Evolutionary conservation across 2,888 invertebrate species (phyloP).

Genomic region (Conchocele bisecta): DNA sequence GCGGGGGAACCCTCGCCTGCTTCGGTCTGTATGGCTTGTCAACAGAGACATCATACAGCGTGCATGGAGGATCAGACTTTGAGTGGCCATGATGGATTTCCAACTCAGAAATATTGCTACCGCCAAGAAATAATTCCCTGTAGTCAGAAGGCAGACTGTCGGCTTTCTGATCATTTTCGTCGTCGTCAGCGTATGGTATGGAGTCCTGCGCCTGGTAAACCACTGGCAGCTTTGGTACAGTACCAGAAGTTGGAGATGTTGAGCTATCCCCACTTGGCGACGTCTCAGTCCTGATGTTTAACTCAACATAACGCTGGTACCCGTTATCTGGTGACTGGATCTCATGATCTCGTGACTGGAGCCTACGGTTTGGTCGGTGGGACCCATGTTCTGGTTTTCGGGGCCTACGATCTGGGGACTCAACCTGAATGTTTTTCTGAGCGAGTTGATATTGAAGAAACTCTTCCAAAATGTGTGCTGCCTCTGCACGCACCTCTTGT

Average conservation of each 20-base stretch:
- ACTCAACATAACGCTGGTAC: conserved; percentile 48
- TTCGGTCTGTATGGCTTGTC: conserved; percentile 5
- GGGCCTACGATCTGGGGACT: conserved; percentile 26
- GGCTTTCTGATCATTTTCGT: conserved; percentile 40
- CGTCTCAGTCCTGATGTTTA: conserved; percentile 37
- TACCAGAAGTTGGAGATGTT: too few relatives aligned
- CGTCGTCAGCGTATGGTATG: conserved; percentile 65
- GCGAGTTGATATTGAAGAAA: conserved; percentile 63
- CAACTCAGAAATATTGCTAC: neutral
- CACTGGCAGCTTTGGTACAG: too few relatives aligned
- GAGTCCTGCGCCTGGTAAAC: conserved; percentile 36
- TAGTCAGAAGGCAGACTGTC: conserved; percentile 52
- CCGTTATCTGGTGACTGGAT: conserved; percentile 33
- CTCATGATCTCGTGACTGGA: conserved; percentile 31
- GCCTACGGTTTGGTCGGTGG: too few relatives aligned
- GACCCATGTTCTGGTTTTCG: too few relatives aligned
- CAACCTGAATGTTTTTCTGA: conserved; percentile 33
- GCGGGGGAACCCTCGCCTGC: conserved; percentile 19
- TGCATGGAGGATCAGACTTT: conserved; percentile 40
- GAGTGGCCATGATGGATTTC: conserved; percentile 48
- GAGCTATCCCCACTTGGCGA: conserved; percentile 42
- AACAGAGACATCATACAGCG: conserved; percentile 1
- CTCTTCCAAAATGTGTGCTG: conserved; percentile 70
- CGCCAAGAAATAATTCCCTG: neutral
- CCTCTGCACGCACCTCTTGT: conserved; percentile 67